Evolutionary conservation across 2,797 vertebrate genomes (phyloP).

Genomic region (Picus viridis): DNA sequence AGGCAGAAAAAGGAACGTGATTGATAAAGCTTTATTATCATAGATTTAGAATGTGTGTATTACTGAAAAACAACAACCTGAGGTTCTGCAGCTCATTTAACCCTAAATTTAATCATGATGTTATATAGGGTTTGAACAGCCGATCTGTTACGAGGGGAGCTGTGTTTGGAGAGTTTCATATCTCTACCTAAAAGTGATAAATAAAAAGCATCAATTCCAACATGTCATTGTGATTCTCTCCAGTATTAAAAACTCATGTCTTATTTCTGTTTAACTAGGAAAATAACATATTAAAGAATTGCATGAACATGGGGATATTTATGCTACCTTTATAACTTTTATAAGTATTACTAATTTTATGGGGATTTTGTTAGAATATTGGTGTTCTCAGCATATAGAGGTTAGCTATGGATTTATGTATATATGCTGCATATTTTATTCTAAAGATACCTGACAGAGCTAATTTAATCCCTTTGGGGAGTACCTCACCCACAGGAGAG

Average conservation of each 20-base stretch:
- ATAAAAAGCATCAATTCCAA: background rate
- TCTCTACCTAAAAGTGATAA: background rate
- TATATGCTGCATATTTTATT: background rate
- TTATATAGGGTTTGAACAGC: background rate
- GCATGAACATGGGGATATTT: background rate
- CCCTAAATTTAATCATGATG: background rate
- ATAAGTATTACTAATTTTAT: background rate
- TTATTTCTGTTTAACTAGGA: background rate
- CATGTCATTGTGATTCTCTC: background rate
- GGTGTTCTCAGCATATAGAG: background rate
- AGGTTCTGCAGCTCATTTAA: background rate
- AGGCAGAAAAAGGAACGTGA: background rate
- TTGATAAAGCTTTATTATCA: background rate
- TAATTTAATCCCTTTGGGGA: background rate
- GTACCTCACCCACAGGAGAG: background rate
- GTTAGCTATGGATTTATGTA: background rate
- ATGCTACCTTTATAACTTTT: background rate
- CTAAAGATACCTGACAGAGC: background rate
- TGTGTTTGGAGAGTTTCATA: background rate
- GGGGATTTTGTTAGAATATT: background rate
- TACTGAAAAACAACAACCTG: background rate
- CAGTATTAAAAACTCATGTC: background rate
- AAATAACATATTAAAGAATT: background rate
- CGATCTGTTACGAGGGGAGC: background rate
- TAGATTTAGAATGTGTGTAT: background rate